Evolutionary conservation across 2,797 vertebrate genomes (phyloP).

Genomic region (Macrochelys suwanniensis): DNA sequence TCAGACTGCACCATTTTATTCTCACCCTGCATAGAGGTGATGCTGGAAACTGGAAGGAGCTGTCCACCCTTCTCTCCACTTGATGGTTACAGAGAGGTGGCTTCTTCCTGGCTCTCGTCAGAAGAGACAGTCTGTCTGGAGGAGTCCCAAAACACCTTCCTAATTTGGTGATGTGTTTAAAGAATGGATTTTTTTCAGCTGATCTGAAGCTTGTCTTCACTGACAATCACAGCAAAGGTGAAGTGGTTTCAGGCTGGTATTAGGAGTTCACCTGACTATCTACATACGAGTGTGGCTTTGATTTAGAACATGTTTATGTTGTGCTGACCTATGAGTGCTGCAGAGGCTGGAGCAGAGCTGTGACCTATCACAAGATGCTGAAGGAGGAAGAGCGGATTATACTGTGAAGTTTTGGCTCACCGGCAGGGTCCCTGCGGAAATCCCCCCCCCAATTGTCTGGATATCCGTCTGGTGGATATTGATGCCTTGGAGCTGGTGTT

Average conservation of each 20-base stretch:
- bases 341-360: constrained; percentile 74
- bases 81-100: constrained; percentile 73
- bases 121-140: constrained; percentile 78
- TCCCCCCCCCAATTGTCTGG: constrained; percentile 63
- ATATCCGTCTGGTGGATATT: constrained; percentile 48
- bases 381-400: constrained; percentile 74
- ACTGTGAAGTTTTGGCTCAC: constrained; percentile 63
- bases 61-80: constrained; percentile 61
- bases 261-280: constrained; percentile 42
- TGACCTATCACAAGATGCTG: constrained; percentile 70
- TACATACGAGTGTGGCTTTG: neutral
- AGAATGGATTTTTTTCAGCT: constrained; percentile 69
- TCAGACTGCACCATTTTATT: constrained; percentile 89
- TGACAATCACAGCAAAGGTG: constrained; percentile 61
- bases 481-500: constrained; percentile 56
- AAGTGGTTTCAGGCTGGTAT: constrained; percentile 60
- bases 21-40: constrained; percentile 75
- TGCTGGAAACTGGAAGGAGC: constrained; percentile 70
- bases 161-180: constrained; percentile 69
- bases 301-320: neutral
- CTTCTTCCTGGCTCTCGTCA: constrained; percentile 79
- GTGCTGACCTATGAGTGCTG: constrained; percentile 70
- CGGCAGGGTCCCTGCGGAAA: constrained; percentile 73
- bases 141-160: constrained; percentile 78
- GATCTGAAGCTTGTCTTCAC: constrained; percentile 74